These are phyloP conservation scores for Paramormyrops kingsleyae DNA, from an alignment of 2,113 vertebrate species.

Conservation along the genomic window DNA sequence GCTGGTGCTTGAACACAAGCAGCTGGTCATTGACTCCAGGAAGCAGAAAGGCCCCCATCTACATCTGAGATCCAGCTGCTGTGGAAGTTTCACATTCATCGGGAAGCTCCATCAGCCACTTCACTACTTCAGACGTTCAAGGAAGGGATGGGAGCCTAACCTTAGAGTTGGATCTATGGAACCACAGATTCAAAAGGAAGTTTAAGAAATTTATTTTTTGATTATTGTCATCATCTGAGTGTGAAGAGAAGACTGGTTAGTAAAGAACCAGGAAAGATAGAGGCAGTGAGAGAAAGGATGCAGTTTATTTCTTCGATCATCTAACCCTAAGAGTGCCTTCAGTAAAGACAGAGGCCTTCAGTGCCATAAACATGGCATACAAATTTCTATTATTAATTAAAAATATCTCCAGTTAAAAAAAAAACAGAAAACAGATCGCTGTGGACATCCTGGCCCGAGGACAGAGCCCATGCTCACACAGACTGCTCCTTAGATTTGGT, in stretches of 20 bases:
- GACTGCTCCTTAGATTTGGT: background rate
- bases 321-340: background rate
- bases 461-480: background rate
- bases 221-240: background rate
- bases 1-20: background rate
- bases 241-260: background rate
- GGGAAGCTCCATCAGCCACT: background rate
- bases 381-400: background rate
- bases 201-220: background rate
- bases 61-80: background rate
- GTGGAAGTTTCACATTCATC: background rate
- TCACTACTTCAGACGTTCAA: background rate
- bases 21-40: background rate
- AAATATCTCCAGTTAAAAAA: conserved; percentile 4
- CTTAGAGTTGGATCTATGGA: background rate
- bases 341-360: background rate
- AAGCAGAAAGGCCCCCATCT: background rate
- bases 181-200: background rate
- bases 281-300: background rate
- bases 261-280: background rate
- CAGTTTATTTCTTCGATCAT: background rate
- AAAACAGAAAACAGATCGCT: background rate
- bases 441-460: background rate
- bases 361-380: background rate
- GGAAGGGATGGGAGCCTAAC: background rate